Evolutionary conservation across 2,797 vertebrate genomes (phyloP), one percentile per base, ranked within the genome.

Genomic region (Poeciliopsis gracilis): DNA sequence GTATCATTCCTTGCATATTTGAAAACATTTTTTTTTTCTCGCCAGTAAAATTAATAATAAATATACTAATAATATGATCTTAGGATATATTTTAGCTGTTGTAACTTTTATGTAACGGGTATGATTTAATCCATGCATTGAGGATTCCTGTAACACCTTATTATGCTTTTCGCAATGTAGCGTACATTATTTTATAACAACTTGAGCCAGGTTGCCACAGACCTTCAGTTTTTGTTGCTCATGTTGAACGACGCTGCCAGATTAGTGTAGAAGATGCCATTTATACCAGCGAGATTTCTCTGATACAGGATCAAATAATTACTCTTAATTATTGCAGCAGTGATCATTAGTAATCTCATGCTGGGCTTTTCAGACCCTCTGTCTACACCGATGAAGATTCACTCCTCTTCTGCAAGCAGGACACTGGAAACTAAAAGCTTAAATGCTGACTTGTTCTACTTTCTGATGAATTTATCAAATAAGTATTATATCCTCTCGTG

Each of bases 1-100:
- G 90, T 79, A 91, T 66, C 30, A 36, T 38, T 66, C 10, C 18
- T 66, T 38, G 16, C 38, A 23, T 38, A 23, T 66, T 66, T 38
- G 36, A 38, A 66, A 36, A 33, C 30, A 36, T 9, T 41, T 11
- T 46, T 38, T 20, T 41, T 38, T 41, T 11, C 30, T 66, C 11
- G 3, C 23, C 36, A 38, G 63, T 66, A 66, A 38, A 66, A 66
- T 66, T 3, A 66, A 5, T 38, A 10, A 38, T 6, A 63, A 57
- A n/a, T 28, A 30, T n/a, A 11, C 8, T 36, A 36, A 18, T 36
- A 20, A 61, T 36, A 18, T 63, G 3, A 63, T 33, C 3, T 63
- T 6, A 20, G 33, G 8, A 4, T 18, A 36, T 36, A 41, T 43
- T 41, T 69, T 41, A 20, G 33, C 63, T 38, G 5, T 43, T 38